A percentile compares a stretch with the other conserved stretches of the same genome.
phyloP scores from a whole-genome alignment of 2,797 vertebrate species.

The Phrynocephalus forsythii region DNA sequence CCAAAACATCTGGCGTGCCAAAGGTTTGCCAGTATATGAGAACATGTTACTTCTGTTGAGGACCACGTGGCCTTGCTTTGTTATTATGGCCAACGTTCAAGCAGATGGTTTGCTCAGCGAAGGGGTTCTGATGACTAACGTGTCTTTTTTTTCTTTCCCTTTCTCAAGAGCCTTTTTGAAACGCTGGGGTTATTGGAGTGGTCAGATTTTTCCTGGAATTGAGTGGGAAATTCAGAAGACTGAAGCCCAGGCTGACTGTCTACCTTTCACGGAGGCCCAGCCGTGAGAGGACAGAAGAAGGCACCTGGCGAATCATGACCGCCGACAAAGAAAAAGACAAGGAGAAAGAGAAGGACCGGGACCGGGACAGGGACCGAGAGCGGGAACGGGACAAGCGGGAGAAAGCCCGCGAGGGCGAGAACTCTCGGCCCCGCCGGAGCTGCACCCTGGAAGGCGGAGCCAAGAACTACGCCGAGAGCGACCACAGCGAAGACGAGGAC shows the following conservation, averaged over 20 bases:
- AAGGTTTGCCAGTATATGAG: background rate
- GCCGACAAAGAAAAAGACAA: slow-evolving; percentile 96
- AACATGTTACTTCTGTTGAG: background rate
- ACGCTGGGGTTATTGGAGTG: slow-evolving; percentile 98
- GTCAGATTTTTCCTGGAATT: slow-evolving; percentile 99
- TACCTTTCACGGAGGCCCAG: slow-evolving; percentile 99
- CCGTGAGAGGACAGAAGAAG: slow-evolving; percentile 99
- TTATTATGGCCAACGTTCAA: background rate
- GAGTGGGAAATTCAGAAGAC: slow-evolving; percentile 99
- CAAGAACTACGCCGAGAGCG: slow-evolving; percentile 97
- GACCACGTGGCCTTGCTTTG: background rate
- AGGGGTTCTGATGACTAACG: slow-evolving; percentile 36
- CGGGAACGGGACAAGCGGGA: slow-evolving; percentile 93
- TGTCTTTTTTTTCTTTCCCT: slow-evolving; percentile 38
- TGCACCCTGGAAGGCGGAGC: slow-evolving; percentile 96
- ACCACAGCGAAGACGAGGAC: slow-evolving; percentile 97
- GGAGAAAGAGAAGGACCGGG: slow-evolving; percentile 94
- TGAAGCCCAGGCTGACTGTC: slow-evolving; percentile 99
- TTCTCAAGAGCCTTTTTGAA: slow-evolving; percentile 86
- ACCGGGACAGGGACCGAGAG: slow-evolving; percentile 87
- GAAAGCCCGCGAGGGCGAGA: slow-evolving; percentile 88
- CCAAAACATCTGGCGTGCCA: too few relatives aligned
- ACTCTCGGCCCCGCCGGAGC: slow-evolving; percentile 92
- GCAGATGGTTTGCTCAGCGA: background rate
- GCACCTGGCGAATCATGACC: slow-evolving; percentile 99